phyloP scores from a whole-genome alignment of 2,113 vertebrate genomes.

The Microcebus ravelobensis region DNA sequence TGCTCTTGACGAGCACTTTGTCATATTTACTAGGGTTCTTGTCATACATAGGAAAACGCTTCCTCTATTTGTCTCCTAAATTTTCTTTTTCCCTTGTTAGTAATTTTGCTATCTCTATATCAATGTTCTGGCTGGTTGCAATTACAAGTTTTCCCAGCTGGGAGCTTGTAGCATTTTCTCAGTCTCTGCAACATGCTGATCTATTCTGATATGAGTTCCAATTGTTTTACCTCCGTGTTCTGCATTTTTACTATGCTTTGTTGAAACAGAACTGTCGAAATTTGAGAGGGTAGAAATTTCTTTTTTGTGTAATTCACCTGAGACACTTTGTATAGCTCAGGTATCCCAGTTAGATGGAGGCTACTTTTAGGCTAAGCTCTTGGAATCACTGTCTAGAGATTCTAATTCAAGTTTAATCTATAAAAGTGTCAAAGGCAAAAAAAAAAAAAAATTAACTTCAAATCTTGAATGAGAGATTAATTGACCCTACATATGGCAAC shows the following conservation, averaged over 20 bases:
- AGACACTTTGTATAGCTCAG: not conserved
- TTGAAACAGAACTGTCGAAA: constrained; percentile 35
- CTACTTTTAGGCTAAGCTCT: not conserved
- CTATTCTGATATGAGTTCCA: constrained; percentile 80
- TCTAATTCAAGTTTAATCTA: constrained; percentile 23
- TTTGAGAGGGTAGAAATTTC: constrained; percentile 16
- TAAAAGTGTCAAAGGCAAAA: constrained; percentile 35
- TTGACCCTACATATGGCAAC: not conserved
- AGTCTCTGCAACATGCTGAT: constrained; percentile 77
- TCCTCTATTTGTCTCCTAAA: constrained; percentile 82
- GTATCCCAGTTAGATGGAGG: not conserved
- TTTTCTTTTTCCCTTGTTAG: constrained; percentile 83
- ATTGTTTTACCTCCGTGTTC: constrained; percentile 79
- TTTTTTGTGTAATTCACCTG: constrained; percentile 3
- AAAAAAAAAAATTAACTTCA: not conserved
- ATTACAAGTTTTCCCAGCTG: constrained; percentile 86
- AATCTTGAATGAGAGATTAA: not conserved
- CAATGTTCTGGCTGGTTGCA: constrained; percentile 84
- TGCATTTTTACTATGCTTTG: constrained; percentile 71
- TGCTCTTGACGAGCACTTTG: constrained; percentile 76
- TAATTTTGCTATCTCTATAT: constrained; percentile 83
- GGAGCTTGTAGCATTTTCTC: constrained; percentile 81
- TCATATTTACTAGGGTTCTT: constrained; percentile 80
- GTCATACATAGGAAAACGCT: constrained; percentile 76
- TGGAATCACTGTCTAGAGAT: not conserved